Base-by-base conservation (phyloP, 2,113 vertebrate species). In the Ictidomys tridecemlineatus region DNA sequence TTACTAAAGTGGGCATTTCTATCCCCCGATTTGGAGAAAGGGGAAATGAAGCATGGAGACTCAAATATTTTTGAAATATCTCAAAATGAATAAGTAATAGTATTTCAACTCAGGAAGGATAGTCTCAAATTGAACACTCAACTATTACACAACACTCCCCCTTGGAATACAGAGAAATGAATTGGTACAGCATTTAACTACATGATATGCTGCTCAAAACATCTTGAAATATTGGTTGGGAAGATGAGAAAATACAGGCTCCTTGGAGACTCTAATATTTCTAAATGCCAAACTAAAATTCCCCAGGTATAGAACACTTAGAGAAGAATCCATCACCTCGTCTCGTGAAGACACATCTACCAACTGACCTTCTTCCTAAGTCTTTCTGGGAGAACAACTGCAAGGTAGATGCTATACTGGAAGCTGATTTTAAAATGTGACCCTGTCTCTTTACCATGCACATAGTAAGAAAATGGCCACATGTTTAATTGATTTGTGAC, bases 341-440 rank as follows among this genome's bases (percentile, higher is more conserved):
- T 10, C 32, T 98, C 69, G 97, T 99, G 92, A 99, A 99, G 97
- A 99, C 98, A 2, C 98, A 99, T 58, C 97, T 99, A 12, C 98
- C 98, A 3, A 90, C 86, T 37, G 51, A 95, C 16, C 98, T 99
- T 32, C 82, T 99, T 88, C 99, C 98, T 8, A 98, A 98, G 91
- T 97, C 98, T 53, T 98, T 99, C 96, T 99, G 98, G 98, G 96
- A 98, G 51, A 99, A 99, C 11, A n/a, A 12, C 4, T 99, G 98
- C 95, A 99, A 99, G 99, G 99, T 99, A 96, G 5, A 79, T 0
- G 63, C 16, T 24, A 17, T 1, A 53, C 3, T 14, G 0, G 3
- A 26, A 61, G 34, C 14, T 14, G 17, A 11, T 39, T 82, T 74
- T 85, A 56, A 45, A 67, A 16, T 20, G 13, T 30, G 39, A 28